Evolutionary conservation across 2,888 invertebrate species (phyloP).

Genomic region (Stenodema calcarata): DNA sequence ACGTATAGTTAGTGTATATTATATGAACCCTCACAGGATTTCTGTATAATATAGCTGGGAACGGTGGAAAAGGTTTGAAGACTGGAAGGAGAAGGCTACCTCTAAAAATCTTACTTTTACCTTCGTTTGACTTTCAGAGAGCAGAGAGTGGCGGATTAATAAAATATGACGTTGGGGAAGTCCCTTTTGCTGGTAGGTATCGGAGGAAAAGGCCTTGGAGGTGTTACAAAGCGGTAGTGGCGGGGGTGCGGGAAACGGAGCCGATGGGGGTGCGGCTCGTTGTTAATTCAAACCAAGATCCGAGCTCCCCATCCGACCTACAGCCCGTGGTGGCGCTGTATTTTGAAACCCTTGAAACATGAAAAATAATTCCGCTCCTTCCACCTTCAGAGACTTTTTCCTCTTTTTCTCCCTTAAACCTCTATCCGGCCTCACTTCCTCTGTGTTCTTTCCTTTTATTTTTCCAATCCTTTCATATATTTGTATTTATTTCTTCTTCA

Average conservation of each 20-base stretch:
- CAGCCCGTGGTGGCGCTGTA: neutral
- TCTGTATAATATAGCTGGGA: slow-evolving; percentile 1
- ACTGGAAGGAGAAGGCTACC: neutral
- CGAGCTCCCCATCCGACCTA: neutral
- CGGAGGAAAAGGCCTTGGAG: neutral
- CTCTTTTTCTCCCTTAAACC: neutral
- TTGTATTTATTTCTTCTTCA: too few species aligned
- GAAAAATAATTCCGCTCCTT: slow-evolving; percentile 17
- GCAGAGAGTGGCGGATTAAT: slow-evolving; percentile 39
- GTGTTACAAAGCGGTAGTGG: slow-evolving; percentile 14
- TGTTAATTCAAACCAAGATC: slow-evolving; percentile 30
- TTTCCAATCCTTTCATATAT: too few species aligned
- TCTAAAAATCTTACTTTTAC: slow-evolving; percentile 28
- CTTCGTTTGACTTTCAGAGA: slow-evolving; percentile 40
- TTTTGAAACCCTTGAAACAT: slow-evolving; percentile 28
- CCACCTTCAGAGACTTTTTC: neutral
- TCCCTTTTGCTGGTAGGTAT: slow-evolving; percentile 32
- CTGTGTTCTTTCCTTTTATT: neutral
- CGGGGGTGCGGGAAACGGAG: neutral
- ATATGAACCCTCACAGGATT: slow-evolving; percentile 3
- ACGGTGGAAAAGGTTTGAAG: slow-evolving; percentile 4
- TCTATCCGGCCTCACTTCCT: neutral
- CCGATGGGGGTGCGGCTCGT: slow-evolving; percentile 10
- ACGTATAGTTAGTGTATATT: slow-evolving; percentile 29
- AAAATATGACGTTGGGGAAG: slow-evolving; percentile 38